Evolutionary conservation across 2,888 invertebrate genomes (phyloP).

Genomic region (Spicauda simplicius): DNA sequence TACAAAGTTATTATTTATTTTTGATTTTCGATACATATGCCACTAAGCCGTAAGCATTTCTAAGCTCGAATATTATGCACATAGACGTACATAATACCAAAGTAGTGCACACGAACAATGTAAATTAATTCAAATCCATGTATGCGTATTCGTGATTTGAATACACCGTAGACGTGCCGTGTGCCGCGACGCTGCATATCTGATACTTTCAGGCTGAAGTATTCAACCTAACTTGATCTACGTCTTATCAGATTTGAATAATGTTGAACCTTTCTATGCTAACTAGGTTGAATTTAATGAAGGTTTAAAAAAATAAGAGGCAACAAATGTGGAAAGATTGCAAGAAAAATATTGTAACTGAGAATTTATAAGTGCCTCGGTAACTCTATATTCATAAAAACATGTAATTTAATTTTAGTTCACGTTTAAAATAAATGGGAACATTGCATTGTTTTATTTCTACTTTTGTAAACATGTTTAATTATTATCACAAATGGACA

Average conservation of each 20-base stretch:
- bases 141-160: slow-evolving; percentile 34
- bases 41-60: neutral
- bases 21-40: neutral
- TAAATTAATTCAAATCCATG: slow-evolving; percentile 35
- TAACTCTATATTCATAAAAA: no score
- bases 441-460: no score
- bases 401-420: no score
- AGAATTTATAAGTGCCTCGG: no score
- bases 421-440: no score
- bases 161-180: slow-evolving; percentile 31
- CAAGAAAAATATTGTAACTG: no score
- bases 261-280: neutral
- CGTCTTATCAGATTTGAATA: slow-evolving; percentile 13
- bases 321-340: no score
- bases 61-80: neutral
- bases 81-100: neutral
- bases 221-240: neutral
- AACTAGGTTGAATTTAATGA: no score
- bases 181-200: slow-evolving; percentile 4
- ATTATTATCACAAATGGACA: no score
- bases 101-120: slow-evolving; percentile 27
- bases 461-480: no score
- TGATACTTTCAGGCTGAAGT: slow-evolving; percentile 1
- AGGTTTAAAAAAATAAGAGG: no score
- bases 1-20: no score